Percentiles rank a stretch among this genome's conserved stretches.
These are phyloP conservation scores for Montifringilla adamsi DNA, from an alignment of 2,113 vertebrate species.

Conservation along the genomic window DNA sequence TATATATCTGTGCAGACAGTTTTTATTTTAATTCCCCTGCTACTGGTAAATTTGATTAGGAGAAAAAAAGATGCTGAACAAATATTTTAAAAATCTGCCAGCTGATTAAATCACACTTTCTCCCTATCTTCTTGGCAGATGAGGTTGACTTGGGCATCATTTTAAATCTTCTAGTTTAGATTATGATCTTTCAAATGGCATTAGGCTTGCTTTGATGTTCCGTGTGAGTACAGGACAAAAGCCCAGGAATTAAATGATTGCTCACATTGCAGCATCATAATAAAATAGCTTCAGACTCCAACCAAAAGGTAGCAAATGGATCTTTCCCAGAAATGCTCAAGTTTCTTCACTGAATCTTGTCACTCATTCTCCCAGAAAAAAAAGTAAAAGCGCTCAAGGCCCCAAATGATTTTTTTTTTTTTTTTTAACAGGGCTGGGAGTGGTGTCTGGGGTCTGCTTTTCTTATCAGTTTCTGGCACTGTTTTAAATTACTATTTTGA, in stretches of 20 bases:
- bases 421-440: not conserved
- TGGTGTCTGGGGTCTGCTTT: not conserved
- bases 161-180: conserved; percentile 40
- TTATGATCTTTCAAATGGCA: conserved; percentile 38
- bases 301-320: not conserved
- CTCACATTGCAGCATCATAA: not conserved
- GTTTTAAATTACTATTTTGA: not conserved
- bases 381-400: not conserved
- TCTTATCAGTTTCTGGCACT: not conserved
- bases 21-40: conserved; percentile 28
- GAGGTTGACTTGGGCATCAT: not conserved
- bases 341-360: not conserved
- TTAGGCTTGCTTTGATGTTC: conserved; percentile 38
- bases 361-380: not conserved
- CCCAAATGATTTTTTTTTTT: not conserved
- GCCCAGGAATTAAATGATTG: not conserved
- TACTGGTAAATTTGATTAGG: conserved; percentile 22
- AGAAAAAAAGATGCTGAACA: conserved; percentile 6
- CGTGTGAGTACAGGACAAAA: not conserved
- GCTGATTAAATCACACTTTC: conserved; percentile 37
- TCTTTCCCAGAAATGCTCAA: not conserved
- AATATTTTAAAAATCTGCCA: conserved; percentile 30
- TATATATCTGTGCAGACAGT: not conserved
- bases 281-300: not conserved
- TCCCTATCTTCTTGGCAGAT: not conserved